Percentiles rank a stretch among this genome's conserved stretches.
Evolutionary conservation across 1,140 invertebrate species (phyloP).

Genomic region (Campoletis sonorensis): DNA sequence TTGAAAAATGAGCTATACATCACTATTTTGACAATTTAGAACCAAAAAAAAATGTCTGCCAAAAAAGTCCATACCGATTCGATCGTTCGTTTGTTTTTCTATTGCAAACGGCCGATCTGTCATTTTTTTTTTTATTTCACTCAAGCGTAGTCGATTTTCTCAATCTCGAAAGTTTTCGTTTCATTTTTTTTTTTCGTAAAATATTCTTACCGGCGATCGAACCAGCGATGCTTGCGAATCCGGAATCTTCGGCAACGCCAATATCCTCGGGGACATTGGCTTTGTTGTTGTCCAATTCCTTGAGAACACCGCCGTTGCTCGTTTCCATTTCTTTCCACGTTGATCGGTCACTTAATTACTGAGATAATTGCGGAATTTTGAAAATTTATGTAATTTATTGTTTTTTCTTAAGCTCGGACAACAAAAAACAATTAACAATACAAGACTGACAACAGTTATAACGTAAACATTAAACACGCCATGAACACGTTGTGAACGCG

Average conservation of each 20-base stretch:
- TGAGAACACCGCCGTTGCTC: slow-evolving; percentile 3
- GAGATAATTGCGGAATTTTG: too few species aligned
- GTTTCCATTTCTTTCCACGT: slow-evolving; percentile 1
- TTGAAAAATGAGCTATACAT: slow-evolving; percentile 26
- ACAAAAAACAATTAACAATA: not conserved
- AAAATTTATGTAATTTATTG: not conserved
- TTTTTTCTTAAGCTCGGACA: not conserved
- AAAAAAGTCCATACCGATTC: not conserved
- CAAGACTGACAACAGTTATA: not conserved
- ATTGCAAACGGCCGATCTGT: not conserved
- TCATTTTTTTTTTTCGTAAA: not conserved
- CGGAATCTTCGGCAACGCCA: slow-evolving; percentile 35
- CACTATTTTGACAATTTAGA: not conserved
- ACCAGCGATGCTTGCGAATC: slow-evolving; percentile 37
- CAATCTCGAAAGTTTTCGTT: not conserved
- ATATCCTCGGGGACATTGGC: slow-evolving; percentile 21
- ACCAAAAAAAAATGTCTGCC: slow-evolving; percentile 8
- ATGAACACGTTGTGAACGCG: not conserved
- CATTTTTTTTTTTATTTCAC: not conserved
- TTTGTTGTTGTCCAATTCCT: not conserved
- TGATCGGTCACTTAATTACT: not conserved
- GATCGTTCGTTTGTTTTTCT: not conserved
- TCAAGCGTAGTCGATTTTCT: not conserved
- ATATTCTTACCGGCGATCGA: slow-evolving; percentile 23
- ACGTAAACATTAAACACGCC: not conserved